A percentile compares a stretch with the other conserved stretches of the same genome.
phyloP scores from a whole-genome alignment of 2,888 invertebrate species.

The Actias luna region DNA sequence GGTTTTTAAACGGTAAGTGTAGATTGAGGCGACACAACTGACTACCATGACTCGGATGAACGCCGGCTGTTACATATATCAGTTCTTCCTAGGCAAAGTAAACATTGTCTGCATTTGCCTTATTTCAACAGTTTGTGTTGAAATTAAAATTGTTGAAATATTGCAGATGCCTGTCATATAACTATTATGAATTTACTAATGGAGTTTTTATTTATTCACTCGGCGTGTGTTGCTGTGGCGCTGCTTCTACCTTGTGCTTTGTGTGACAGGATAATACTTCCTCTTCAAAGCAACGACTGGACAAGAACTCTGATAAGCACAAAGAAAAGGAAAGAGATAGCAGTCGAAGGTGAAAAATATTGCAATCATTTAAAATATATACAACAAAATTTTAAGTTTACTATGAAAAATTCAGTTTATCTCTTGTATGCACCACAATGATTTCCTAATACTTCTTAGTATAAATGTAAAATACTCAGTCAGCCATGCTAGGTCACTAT shows the following conservation, averaged over 20 bases:
- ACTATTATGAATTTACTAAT: conserved; percentile 72
- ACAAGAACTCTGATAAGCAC: conserved; percentile 80
- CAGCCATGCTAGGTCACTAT: no score
- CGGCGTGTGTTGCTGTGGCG: conserved; percentile 82
- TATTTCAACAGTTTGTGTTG: conserved; percentile 54
- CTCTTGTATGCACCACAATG: not conserved
- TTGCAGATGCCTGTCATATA: conserved; percentile 56
- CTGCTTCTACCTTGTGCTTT: conserved; percentile 83
- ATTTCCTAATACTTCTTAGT: not conserved
- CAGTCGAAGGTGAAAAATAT: conserved; percentile 56
- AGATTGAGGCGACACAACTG: conserved; percentile 72
- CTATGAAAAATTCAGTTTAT: not conserved
- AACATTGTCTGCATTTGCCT: conserved; percentile 56
- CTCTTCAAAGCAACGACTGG: conserved; percentile 80
- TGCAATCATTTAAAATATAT: not conserved
- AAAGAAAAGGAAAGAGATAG: conserved; percentile 70
- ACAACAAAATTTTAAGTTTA: not conserved
- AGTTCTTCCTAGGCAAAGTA: conserved; percentile 64
- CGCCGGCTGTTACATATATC: conserved; percentile 47
- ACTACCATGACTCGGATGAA: conserved; percentile 62
- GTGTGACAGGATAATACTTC: conserved; percentile 82
- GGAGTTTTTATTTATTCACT: conserved; percentile 80
- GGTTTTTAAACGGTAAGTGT: conserved; percentile 86
- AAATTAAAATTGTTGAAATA: conserved; percentile 51
- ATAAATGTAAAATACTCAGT: not conserved